A percentile compares a stretch with the other conserved stretches of the same genome.
Evolutionary conservation across 2,888 invertebrate genomes (phyloP).

Genomic region (Nomada fabriciana): DNA sequence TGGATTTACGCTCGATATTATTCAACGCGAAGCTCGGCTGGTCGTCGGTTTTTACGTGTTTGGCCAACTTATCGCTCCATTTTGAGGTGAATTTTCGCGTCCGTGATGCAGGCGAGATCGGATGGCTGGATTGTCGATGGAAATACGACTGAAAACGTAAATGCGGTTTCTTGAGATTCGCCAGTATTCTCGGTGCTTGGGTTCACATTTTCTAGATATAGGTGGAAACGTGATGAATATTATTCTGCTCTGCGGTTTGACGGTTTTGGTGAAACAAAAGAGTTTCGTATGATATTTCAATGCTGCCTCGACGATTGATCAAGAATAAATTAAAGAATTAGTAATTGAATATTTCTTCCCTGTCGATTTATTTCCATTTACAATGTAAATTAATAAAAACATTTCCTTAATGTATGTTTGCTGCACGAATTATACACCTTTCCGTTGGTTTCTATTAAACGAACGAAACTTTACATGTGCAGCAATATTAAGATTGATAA

Average conservation of each 20-base stretch:
- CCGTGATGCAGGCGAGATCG: conserved; percentile 30
- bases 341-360: not conserved
- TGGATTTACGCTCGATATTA: conserved; percentile 52
- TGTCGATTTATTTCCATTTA: not conserved
- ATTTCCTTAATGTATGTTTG: not conserved
- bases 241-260: conserved; percentile 1
- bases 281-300: conserved; percentile 13
- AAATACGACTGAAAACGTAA: conserved; percentile 43
- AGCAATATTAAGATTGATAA: not conserved
- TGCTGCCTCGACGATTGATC: conserved; percentile 22
- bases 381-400: not conserved
- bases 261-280: conserved; percentile 47
- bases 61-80: conserved; percentile 46
- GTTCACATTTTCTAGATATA: conserved; percentile 62
- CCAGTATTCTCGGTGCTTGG: conserved; percentile 61
- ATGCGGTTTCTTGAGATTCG: conserved; percentile 59
- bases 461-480: not conserved
- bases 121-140: conserved; percentile 45
- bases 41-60: conserved; percentile 51
- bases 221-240: not conserved
- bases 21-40: conserved; percentile 47
- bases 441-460: not conserved
- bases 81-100: conserved; percentile 18
- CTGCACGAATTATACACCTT: not conserved
- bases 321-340: not conserved